Base-by-base conservation (phyloP, 2,113 vertebrate genomes). In the Serinus canaria region DNA sequence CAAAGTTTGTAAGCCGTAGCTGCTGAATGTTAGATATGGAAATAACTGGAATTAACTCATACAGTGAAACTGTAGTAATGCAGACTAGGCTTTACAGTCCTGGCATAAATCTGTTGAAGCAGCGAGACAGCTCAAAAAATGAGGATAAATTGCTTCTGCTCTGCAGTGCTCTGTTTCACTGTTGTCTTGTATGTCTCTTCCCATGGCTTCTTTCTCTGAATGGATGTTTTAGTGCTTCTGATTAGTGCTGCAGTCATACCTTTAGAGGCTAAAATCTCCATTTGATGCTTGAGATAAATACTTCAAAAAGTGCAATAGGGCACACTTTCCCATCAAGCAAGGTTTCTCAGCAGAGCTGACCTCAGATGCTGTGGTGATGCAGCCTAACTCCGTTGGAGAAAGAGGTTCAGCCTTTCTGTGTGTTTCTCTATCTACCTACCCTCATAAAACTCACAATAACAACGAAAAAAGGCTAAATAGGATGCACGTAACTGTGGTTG, bases 11-110 rank as follows among this genome's bases (percentile, higher is more conserved):
- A 92, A 91, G 52, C 74, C 67, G 70, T 39, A 88, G 82, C 46
- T 90, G 59, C 81, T 88, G 63, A 70, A 86, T 74, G 68, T 80
- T 96, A 88, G 91, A 93, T 91, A 59, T 50, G 27, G 78, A 87
- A 90, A 77, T 93, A 91, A 86, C 60, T 74, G 75, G 75, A 63
- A 55, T 92, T 91, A 91, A 66, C 52, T 96, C 87, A 88, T 77
- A 83, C 63, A 66, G 73, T 72, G 91, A 89, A 87, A 79, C 33
- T 63, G 30, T 33, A 66, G 69, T 72, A 87, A 39, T 75, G 70
- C 78, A 80, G 75, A 47, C 27, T 80, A 53, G 53, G 76, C 3
- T 0, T 85, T 94, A 76, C 33, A 62, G 62, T 50, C 52, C 35
- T 52, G 94, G 58, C 91, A 50, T 79, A 90, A 91, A 85, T 85